These are phyloP conservation scores for Hymenopus coronatus DNA, from an alignment of 2,888 invertebrate genomes.

Conservation along the genomic window DNA sequence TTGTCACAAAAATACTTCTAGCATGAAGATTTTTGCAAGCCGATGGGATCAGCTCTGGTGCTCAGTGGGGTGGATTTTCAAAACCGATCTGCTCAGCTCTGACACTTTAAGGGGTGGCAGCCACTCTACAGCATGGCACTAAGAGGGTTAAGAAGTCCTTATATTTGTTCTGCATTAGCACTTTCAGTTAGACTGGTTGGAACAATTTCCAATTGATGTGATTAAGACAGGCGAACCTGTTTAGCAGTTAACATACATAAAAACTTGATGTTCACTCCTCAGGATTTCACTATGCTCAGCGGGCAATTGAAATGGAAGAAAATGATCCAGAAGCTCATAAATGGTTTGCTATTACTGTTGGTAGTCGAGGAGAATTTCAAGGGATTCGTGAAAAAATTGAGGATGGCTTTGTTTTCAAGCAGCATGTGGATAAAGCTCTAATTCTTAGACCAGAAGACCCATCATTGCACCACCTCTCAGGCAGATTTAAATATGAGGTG, in stretches of 20 bases:
- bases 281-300: slow-evolving; percentile 58
- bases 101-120: no score
- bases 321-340: slow-evolving; percentile 62
- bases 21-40: no score
- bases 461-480: slow-evolving; percentile 63
- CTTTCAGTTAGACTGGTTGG: no score
- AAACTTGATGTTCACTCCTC: not conserved
- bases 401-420: slow-evolving; percentile 63
- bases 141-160: no score
- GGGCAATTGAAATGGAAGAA: slow-evolving; percentile 52
- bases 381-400: slow-evolving; percentile 60
- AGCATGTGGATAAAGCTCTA: slow-evolving; percentile 65
- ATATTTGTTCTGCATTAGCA: no score
- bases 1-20: no score
- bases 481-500: slow-evolving; percentile 67
- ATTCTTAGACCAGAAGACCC: slow-evolving; percentile 59
- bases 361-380: slow-evolving; percentile 56
- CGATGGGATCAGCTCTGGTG: no score
- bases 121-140: no score
- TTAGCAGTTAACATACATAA: not conserved
- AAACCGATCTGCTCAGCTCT: no score
- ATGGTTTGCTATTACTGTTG: slow-evolving; percentile 70
- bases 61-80: no score
- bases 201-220: no score
- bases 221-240: no score